A percentile compares a stretch with the other conserved stretches of the same genome.
phyloP scores from a whole-genome alignment of 2,888 invertebrate genomes.

The Eristalis tenax region DNA sequence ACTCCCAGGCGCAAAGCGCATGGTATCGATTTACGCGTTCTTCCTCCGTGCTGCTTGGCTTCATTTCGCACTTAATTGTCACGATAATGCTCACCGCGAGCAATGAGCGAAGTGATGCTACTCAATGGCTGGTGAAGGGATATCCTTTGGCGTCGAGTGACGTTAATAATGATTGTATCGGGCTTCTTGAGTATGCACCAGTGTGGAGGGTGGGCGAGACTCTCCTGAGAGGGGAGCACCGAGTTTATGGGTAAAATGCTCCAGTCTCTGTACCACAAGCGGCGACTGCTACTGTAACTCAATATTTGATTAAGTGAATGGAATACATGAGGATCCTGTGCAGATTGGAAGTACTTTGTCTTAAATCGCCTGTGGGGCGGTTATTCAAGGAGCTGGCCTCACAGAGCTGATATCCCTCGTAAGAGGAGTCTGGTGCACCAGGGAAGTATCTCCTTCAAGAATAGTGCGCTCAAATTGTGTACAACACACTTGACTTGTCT shows the following conservation, averaged over 20 bases:
- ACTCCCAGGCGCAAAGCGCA: neutral
- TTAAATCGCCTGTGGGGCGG: too few relatives aligned
- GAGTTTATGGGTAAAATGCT: neutral
- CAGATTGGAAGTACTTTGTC: neutral
- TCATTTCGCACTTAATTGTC: conserved; percentile 41
- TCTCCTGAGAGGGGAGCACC: neutral
- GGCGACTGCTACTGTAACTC: neutral
- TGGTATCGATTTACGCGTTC: neutral
- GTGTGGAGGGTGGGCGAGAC: too few relatives aligned
- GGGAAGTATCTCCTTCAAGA: too few relatives aligned
- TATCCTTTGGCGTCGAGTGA: conserved; percentile 5
- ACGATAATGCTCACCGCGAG: conserved; percentile 31
- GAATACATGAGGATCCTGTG: neutral
- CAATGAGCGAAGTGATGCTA: conserved; percentile 30
- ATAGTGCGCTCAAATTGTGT: too few relatives aligned
- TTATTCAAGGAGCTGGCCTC: too few relatives aligned
- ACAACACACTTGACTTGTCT: too few relatives aligned
- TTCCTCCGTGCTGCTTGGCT: neutral
- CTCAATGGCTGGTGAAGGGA: neutral
- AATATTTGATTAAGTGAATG: neutral
- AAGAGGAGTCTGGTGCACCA: too few relatives aligned
- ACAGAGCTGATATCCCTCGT: too few relatives aligned
- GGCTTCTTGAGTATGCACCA: neutral
- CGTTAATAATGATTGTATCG: neutral
- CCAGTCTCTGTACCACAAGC: neutral